A percentile compares a stretch with the other conserved stretches of the same genome.
Evolutionary conservation across 1,140 invertebrate species (phyloP).

Genomic region (Acromyrmex charruanus): DNA sequence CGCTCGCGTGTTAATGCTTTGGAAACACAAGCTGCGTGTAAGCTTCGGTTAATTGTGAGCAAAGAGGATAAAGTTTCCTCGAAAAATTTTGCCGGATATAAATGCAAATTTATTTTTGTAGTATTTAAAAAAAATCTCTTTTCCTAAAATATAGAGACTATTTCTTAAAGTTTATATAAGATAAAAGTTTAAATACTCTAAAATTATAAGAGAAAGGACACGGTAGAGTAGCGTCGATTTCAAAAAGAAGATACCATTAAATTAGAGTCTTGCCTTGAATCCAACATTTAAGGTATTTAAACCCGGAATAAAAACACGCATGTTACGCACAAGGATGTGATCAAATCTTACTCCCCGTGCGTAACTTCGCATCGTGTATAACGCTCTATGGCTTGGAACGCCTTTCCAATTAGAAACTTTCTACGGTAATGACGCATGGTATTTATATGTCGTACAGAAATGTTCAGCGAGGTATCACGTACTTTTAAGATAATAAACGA

Average conservation of each 20-base stretch:
- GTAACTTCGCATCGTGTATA: slow-evolving; percentile 46
- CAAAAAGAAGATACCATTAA: neutral
- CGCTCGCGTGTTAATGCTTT: slow-evolving; percentile 25
- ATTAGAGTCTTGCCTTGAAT: neutral
- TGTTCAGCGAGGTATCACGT: neutral
- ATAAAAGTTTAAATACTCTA: neutral
- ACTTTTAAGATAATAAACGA: neutral
- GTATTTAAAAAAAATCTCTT: neutral
- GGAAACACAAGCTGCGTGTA: neutral
- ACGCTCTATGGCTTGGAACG: slow-evolving; percentile 36
- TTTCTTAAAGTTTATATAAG: neutral
- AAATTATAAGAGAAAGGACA: neutral
- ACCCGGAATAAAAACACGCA: neutral
- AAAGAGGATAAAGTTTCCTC: neutral
- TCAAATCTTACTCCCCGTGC: slow-evolving; percentile 19
- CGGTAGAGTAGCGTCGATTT: neutral
- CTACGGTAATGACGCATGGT: slow-evolving; percentile 65
- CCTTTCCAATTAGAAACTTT: slow-evolving; percentile 69
- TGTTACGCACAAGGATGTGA: slow-evolving; percentile 30
- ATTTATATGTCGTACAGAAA: slow-evolving; percentile 1
- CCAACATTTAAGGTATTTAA: slow-evolving; percentile 27
- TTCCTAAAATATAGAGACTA: neutral
- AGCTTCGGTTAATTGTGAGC: neutral
- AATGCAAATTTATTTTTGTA: neutral
- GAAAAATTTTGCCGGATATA: neutral